Evolutionary conservation across 2,888 invertebrate genomes (phyloP).

Genomic region (Harpalus rubripes): DNA sequence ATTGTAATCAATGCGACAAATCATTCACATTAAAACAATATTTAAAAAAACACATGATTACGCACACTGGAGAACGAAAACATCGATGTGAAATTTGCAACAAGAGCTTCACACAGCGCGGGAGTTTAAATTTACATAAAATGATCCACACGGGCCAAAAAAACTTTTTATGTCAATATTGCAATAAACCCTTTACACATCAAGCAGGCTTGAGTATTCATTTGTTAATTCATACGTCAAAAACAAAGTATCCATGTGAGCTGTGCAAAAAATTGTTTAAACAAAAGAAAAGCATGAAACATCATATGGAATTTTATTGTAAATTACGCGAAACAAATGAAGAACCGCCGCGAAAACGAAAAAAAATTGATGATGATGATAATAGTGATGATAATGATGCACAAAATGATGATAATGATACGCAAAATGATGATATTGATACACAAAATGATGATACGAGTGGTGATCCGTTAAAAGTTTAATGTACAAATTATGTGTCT

Average conservation of each 20-base stretch:
- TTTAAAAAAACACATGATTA: slow-evolving; percentile 34
- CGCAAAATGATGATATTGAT: not conserved
- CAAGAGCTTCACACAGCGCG: slow-evolving; percentile 16
- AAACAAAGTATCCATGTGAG: slow-evolving; percentile 22
- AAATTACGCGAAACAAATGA: not conserved
- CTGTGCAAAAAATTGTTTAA: slow-evolving; percentile 29
- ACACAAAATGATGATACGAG: not conserved
- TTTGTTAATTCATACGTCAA: slow-evolving; percentile 33
- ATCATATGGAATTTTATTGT: slow-evolving; percentile 43
- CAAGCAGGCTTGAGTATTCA: slow-evolving; percentile 29
- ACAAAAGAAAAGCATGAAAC: slow-evolving; percentile 29
- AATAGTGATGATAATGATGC: not conserved
- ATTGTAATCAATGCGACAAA: slow-evolving; percentile 6
- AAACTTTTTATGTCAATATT: slow-evolving; percentile 18
- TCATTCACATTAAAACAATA: slow-evolving; percentile 14
- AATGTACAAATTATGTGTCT: too few species aligned
- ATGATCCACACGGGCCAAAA: slow-evolving; percentile 26
- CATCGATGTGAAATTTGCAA: slow-evolving; percentile 24
- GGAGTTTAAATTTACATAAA: slow-evolving; percentile 30
- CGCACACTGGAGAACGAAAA: not conserved
- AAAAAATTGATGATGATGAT: not conserved
- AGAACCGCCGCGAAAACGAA: not conserved
- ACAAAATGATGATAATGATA: not conserved
- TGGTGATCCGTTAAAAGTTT: slow-evolving; percentile 13
- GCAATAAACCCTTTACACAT: slow-evolving; percentile 36